Evolutionary conservation across 2,888 invertebrate species (phyloP), one percentile per base, ranked within the genome.

Genomic region (Spisula solida): DNA sequence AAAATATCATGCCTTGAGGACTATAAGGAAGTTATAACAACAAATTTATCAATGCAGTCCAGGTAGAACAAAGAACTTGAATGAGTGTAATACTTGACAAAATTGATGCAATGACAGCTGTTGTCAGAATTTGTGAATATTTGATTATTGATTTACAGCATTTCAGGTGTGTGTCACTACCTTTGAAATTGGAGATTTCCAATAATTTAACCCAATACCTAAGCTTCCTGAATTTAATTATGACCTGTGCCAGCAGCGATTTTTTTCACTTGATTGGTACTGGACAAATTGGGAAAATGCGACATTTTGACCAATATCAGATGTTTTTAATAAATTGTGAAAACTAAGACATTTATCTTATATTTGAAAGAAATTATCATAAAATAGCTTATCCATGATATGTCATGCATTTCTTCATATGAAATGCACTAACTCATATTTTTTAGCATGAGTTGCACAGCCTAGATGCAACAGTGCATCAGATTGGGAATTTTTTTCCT

Each of bases 51-150:
- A 16, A 75, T 60, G 60, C n/a, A 75, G 14, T 34, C 60, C n/a
- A 66, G 60, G 75, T 34, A 18, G 25, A 75, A 75, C 75, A 75
- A 75, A 75, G 75, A 31, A 25, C 75, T 34, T 75, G 41, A 41
- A 41, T n/a, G 41, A 31, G 75, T 75, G 25, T 75, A 75, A 75
- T 18, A 34, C 34, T 31, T 31, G 29, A 75, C 12, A 75, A 18
- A 8, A 75, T 75, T 75, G 75, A 75, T 75, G 75, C 75, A 75
- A 75, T 75, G 75, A 75, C 75, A 75, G 75, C 29, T 75, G 75
- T 75, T 75, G 75, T 75, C 75, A 75, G 75, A 34, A 31, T 75
- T 75, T 31, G 75, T 75, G 75, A 75, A 75, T 75, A 75, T 75
- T 75, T 75, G 31, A 75, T 75, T 75, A 75, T 75, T 75, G 75